A percentile compares a stretch with the other conserved stretches of the same genome.
These are phyloP conservation scores for Invenusta paracnida DNA, from an alignment of 2,888 invertebrate species.

Conservation along the genomic window DNA sequence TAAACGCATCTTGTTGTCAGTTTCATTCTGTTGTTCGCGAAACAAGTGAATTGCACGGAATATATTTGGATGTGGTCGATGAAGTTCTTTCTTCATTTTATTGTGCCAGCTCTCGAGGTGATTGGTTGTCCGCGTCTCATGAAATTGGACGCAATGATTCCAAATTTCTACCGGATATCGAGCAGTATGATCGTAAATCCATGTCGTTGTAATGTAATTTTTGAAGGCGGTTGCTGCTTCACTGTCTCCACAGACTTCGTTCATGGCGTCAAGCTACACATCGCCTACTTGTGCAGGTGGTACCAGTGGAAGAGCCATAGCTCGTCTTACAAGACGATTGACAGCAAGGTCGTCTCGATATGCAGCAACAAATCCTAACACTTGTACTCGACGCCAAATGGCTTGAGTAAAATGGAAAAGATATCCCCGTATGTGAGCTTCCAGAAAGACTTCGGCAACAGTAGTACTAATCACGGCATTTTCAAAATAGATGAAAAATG, in stretches of 20 bases:
- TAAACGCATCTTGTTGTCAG: neutral
- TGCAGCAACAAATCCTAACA: neutral
- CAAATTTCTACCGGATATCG: neutral
- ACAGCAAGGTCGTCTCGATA: conserved; percentile 5
- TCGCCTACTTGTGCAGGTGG: too few relatives aligned
- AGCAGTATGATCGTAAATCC: neutral
- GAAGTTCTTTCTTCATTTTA: neutral
- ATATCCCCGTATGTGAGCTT: too few relatives aligned
- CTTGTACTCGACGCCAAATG: neutral
- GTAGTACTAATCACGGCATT: too few relatives aligned
- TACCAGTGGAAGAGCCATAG: conserved; percentile 11
- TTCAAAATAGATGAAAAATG: too few relatives aligned
- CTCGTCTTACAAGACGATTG: neutral
- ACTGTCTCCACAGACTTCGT: neutral
- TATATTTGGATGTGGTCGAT: neutral
- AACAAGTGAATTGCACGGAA: conserved; percentile 1
- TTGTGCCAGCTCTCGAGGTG: conserved; percentile 18
- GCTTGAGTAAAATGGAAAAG: conserved; percentile 1
- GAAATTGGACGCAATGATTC: neutral
- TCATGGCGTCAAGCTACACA: neutral
- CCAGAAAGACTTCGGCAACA: too few relatives aligned
- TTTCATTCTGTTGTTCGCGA: conserved; percentile 18
- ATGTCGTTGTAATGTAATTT: conserved; percentile 9
- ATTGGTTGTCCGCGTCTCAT: conserved; percentile 21
- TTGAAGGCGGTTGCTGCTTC: neutral